phyloP scores from a whole-genome alignment of 1,140 invertebrate genomes.

The Belonocnema kinseyi region DNA sequence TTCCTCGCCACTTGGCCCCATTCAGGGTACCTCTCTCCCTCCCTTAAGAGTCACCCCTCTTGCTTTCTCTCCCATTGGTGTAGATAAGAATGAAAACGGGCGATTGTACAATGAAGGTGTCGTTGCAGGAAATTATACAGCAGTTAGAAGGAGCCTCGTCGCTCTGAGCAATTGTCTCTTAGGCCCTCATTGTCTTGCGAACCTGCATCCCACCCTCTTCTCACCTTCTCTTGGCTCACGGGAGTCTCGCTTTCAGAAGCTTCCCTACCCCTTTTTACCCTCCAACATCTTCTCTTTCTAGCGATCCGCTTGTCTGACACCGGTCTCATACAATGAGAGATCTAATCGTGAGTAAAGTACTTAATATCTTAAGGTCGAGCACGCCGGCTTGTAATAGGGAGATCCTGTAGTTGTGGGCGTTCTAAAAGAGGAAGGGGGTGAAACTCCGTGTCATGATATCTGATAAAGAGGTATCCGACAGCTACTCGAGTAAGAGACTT shows the following conservation, averaged over 20 bases:
- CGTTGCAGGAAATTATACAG: conserved; percentile 78
- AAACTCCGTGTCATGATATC: conserved; percentile 65
- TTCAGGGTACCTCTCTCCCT: conserved; percentile 37
- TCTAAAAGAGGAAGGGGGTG: conserved; percentile 60
- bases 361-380: conserved; percentile 76
- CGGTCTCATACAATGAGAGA: conserved; percentile 72
- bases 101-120: conserved; percentile 75
- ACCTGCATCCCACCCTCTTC: conserved; percentile 47
- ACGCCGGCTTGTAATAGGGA: conserved; percentile 51
- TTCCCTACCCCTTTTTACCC: conserved; percentile 47
- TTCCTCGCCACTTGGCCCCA: conserved; percentile 45
- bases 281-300: conserved; percentile 53
- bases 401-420: conserved; percentile 47
- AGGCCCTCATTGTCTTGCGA: conserved; percentile 68
- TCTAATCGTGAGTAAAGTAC: conserved; percentile 76
- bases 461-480: conserved; percentile 71
- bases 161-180: conserved; percentile 74
- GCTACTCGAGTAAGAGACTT: conserved; percentile 57
- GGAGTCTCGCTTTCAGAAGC: conserved; percentile 8
- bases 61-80: conserved; percentile 41
- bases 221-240: conserved; percentile 45
- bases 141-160: conserved; percentile 71
- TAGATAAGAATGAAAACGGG: conserved; percentile 73
- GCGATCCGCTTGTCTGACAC: conserved; percentile 73
- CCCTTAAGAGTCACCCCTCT: conserved; percentile 37